phyloP scores from a whole-genome alignment of 2,888 invertebrate genomes.

The Parthenolecanium corni region DNA sequence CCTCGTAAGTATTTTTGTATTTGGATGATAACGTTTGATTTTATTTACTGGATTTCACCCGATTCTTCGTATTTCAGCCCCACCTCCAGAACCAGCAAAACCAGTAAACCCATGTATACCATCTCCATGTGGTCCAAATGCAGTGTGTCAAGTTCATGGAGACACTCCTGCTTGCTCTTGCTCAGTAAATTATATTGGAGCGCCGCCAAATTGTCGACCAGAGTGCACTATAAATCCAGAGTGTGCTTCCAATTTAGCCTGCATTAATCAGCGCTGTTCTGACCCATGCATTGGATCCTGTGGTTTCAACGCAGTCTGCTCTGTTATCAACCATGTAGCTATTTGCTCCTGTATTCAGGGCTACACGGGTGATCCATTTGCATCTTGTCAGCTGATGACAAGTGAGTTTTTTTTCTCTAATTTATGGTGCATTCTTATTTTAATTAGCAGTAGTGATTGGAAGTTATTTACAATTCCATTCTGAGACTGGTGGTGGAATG shows the following conservation, averaged over 20 bases:
- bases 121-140: constrained; percentile 40
- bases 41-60: background rate
- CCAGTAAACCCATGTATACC: constrained; percentile 51
- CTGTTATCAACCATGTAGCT: constrained; percentile 57
- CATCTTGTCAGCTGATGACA: constrained; percentile 49
- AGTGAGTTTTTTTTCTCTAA: constrained; percentile 38
- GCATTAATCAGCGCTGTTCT: constrained; percentile 58
- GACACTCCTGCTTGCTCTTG: constrained; percentile 37
- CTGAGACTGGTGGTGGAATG: too few species aligned
- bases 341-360: constrained; percentile 54
- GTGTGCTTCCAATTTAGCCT: constrained; percentile 57
- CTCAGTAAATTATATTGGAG: constrained; percentile 36
- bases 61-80: constrained; percentile 4
- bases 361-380: constrained; percentile 60
- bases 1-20: constrained; percentile 40
- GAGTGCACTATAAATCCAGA: constrained; percentile 66
- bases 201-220: constrained; percentile 52
- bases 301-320: constrained; percentile 61
- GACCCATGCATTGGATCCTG: constrained; percentile 72
- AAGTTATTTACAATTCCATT: too few species aligned
- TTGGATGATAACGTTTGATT: constrained; percentile 16
- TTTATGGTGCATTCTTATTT: background rate
- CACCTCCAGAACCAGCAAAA: constrained; percentile 36
- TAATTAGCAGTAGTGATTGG: too few species aligned
- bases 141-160: constrained; percentile 37